These are phyloP conservation scores for Loxodonta africana DNA, from an alignment of 2,113 vertebrate genomes.

Conservation along the genomic window DNA sequence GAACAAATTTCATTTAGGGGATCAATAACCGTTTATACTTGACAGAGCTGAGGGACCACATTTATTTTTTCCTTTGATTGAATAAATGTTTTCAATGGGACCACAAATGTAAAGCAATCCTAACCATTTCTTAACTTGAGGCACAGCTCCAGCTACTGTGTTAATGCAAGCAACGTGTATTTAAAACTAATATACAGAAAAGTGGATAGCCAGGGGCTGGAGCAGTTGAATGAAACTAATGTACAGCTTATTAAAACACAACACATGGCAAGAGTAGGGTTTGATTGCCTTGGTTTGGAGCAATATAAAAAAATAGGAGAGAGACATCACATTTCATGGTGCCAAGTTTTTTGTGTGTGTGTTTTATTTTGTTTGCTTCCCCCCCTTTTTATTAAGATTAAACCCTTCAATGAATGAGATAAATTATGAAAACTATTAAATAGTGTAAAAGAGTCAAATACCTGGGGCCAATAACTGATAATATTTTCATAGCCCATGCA, in stretches of 20 bases:
- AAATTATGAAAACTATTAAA: slow-evolving; percentile 67
- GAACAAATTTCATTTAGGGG: slow-evolving; percentile 99
- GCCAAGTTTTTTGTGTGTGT: not conserved
- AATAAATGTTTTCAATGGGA: slow-evolving; percentile 94
- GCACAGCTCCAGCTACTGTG: slow-evolving; percentile 87
- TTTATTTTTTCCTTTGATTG: slow-evolving; percentile 98
- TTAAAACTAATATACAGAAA: slow-evolving; percentile 93
- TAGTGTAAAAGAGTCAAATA: slow-evolving; percentile 55
- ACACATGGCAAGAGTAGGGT: slow-evolving; percentile 78
- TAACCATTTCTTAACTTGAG: slow-evolving; percentile 88
- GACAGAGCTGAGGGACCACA: slow-evolving; percentile 96
- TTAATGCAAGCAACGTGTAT: slow-evolving; percentile 94
- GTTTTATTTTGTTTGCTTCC: slow-evolving; percentile 58
- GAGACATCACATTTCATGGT: slow-evolving; percentile 73
- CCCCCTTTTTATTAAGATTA: slow-evolving; percentile 61
- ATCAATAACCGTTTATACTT: slow-evolving; percentile 99
- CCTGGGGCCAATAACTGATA: not conserved
- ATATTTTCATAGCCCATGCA: not conserved
- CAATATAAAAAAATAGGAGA: slow-evolving; percentile 86
- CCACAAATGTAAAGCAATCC: slow-evolving; percentile 89
- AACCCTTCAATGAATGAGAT: slow-evolving; percentile 63
- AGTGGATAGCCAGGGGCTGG: slow-evolving; percentile 91
- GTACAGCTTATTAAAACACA: slow-evolving; percentile 87
- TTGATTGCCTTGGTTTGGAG: slow-evolving; percentile 89
- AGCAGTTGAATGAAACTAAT: slow-evolving; percentile 90